A percentile compares a stretch with the other conserved stretches of the same genome.
These are phyloP conservation scores for Lepidocyrtinus sp. DNA, from an alignment of 2,888 invertebrate species.

Conservation along the genomic window DNA sequence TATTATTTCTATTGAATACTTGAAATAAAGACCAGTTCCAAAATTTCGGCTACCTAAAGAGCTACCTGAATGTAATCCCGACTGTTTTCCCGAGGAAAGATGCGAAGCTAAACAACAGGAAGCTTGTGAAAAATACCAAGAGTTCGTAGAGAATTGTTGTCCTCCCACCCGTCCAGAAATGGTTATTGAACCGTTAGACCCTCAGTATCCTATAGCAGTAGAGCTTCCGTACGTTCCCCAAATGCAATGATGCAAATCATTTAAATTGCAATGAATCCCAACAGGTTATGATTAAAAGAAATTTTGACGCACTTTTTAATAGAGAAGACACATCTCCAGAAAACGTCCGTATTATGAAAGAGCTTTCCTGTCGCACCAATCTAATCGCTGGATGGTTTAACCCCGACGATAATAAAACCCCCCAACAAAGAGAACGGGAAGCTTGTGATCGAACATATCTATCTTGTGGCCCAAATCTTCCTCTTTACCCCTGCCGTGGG, in stretches of 20 bases:
- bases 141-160: conserved; percentile 37
- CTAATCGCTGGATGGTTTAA: conserved; percentile 65
- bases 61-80: conserved; percentile 55
- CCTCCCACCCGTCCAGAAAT: conserved; percentile 47
- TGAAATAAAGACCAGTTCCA: conserved; percentile 51
- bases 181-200: conserved; percentile 48
- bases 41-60: conserved; percentile 58
- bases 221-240: conserved; percentile 51
- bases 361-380: conserved; percentile 59
- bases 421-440: conserved; percentile 47
- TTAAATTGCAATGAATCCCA: background rate
- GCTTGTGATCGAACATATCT: conserved; percentile 58
- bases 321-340: conserved; percentile 43
- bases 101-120: conserved; percentile 50
- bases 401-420: conserved; percentile 65
- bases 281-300: no score
- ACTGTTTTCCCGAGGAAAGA: conserved; percentile 55
- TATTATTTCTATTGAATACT: background rate
- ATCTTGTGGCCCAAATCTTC: conserved; percentile 53
- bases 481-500: conserved; percentile 65
- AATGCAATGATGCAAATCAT: background rate
- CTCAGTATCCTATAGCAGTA: conserved; percentile 50
- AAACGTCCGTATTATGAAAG: conserved; percentile 39
- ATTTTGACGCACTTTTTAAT: background rate
- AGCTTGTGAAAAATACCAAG: conserved; percentile 52